These are phyloP conservation scores for Dallia pectoralis DNA, from an alignment of 2,797 vertebrate genomes.

Conservation along the genomic window DNA sequence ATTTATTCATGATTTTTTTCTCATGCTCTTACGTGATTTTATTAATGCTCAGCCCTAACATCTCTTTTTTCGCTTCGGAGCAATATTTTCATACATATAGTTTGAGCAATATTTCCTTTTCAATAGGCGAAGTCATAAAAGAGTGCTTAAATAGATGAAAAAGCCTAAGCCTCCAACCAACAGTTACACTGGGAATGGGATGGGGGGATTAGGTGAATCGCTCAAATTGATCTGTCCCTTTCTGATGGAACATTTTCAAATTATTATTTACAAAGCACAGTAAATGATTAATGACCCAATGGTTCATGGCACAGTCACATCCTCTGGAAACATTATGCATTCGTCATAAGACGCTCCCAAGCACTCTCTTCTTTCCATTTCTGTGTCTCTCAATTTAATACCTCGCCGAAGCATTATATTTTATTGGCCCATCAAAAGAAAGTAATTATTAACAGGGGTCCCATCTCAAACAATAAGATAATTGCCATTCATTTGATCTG, in stretches of 20 bases:
- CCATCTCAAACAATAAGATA: background rate
- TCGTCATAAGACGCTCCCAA: background rate
- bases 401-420: background rate
- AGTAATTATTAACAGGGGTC: conserved; percentile 7
- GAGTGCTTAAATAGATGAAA: conserved; percentile 10
- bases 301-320: conserved; percentile 7
- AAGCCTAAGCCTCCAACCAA: conserved; percentile 11
- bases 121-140: conserved; percentile 38
- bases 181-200: conserved; percentile 11
- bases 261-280: background rate
- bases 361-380: background rate
- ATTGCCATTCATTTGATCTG: conserved; percentile 56
- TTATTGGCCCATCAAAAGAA: background rate
- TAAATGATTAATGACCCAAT: conserved; percentile 2
- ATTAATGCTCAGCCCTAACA: conserved; percentile 31
- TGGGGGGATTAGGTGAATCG: background rate
- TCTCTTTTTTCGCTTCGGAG: too few relatives aligned
- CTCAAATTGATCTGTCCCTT: conserved; percentile 4
- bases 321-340: conserved; percentile 7
- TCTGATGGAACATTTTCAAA: background rate
- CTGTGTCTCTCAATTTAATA: conserved; percentile 1
- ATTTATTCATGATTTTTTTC: too few relatives aligned
- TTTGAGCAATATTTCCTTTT: conserved; percentile 51
- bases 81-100: conserved; percentile 53
- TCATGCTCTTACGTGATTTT: too few relatives aligned